phyloP scores from a whole-genome alignment of 2,888 invertebrate species.

The Eupithecia inturbata region DNA sequence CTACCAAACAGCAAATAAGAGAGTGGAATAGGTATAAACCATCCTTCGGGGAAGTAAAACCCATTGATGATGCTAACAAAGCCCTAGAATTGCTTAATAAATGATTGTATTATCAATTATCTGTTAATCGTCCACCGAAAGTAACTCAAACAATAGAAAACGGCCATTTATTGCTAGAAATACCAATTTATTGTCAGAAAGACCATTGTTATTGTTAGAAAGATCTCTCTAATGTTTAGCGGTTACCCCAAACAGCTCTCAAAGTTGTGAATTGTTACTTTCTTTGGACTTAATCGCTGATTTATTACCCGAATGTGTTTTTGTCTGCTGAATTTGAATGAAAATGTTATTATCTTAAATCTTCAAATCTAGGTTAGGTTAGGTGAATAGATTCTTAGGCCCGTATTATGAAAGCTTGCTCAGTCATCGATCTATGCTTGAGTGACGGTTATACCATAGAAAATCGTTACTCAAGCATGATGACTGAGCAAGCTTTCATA shows the following conservation, averaged over 20 bases:
- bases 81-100: not conserved
- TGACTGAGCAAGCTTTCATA: too few relatives aligned
- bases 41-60: too few relatives aligned
- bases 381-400: too few relatives aligned
- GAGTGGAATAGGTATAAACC: too few relatives aligned
- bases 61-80: too few relatives aligned
- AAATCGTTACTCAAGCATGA: too few relatives aligned
- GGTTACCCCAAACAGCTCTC: slow-evolving; percentile 22
- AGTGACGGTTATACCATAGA: too few relatives aligned
- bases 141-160: slow-evolving; percentile 26
- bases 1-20: too few relatives aligned
- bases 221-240: slow-evolving; percentile 21
- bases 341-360: slow-evolving; percentile 14
- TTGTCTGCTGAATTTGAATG: slow-evolving; percentile 30
- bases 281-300: slow-evolving; percentile 44
- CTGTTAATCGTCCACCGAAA: slow-evolving; percentile 16
- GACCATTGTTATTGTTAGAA: slow-evolving; percentile 14
- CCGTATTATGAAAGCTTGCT: too few relatives aligned
- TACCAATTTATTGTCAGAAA: not conserved
- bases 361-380: not conserved
- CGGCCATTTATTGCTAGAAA: slow-evolving; percentile 3
- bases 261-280: slow-evolving; percentile 35
- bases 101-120: not conserved
- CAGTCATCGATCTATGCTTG: too few relatives aligned
- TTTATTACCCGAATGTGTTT: slow-evolving; percentile 39